phyloP scores from a whole-genome alignment of 2,113 vertebrate genomes.

The Myocastor coypus region DNA sequence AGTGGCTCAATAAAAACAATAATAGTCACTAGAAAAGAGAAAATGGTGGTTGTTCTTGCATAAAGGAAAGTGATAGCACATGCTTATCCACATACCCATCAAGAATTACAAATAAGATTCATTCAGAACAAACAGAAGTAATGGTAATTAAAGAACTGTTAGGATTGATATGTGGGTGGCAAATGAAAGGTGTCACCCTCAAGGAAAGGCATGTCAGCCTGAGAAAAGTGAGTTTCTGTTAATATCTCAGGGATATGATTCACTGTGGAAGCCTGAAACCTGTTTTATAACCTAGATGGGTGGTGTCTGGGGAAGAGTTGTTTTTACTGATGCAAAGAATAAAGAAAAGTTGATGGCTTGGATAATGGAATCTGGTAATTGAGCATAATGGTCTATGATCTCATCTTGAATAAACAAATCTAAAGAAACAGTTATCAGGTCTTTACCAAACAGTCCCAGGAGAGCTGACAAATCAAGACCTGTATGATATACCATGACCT shows the following conservation, averaged over 20 bases:
- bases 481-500: neutral
- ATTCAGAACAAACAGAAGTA: conserved; percentile 69
- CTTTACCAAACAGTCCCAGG: conserved; percentile 1
- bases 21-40: conserved; percentile 56
- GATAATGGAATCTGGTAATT: conserved; percentile 71
- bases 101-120: conserved; percentile 56
- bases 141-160: conserved; percentile 75
- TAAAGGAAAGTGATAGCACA: conserved; percentile 36
- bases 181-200: conserved; percentile 79
- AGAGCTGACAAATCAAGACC: conserved; percentile 50
- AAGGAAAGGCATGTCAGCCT: conserved; percentile 71
- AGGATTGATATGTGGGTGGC: conserved; percentile 75
- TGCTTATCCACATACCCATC: conserved; percentile 43
- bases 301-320: conserved; percentile 59
- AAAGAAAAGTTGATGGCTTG: conserved; percentile 63
- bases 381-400: conserved; percentile 66
- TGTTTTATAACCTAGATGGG: conserved; percentile 73
- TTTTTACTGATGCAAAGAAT: conserved; percentile 69
- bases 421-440: conserved; percentile 41
- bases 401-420: conserved; percentile 72
- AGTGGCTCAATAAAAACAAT: conserved; percentile 23
- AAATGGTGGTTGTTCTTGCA: conserved; percentile 30
- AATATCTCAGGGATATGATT: conserved; percentile 74
- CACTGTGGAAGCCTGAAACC: conserved; percentile 73
- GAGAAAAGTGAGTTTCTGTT: conserved; percentile 72